These are phyloP conservation scores for Camponotus pennsylvanicus DNA, from an alignment of 1,140 invertebrate genomes.

Conservation along the genomic window DNA sequence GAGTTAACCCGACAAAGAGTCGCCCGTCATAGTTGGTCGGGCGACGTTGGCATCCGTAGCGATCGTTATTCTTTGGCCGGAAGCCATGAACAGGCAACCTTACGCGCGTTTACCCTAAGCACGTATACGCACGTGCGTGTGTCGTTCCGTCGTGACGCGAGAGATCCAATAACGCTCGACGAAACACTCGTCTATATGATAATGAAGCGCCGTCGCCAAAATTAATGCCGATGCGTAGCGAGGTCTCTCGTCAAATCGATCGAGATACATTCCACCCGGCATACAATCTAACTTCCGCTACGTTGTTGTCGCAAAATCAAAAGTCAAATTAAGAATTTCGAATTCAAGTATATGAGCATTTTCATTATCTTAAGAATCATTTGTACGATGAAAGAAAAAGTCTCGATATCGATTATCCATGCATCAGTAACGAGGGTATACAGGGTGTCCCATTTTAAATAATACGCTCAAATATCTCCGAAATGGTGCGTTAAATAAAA, in stretches of 20 bases:
- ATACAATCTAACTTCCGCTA: conserved; percentile 64
- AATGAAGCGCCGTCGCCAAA: conserved; percentile 78
- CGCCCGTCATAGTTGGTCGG: conserved; percentile 46
- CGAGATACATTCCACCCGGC: conserved; percentile 71
- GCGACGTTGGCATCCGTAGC: conserved; percentile 8
- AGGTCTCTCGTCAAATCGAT: conserved; percentile 73
- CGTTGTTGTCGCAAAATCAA: conserved; percentile 56
- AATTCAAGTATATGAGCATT: conserved; percentile 21
- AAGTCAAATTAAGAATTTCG: conserved; percentile 44
- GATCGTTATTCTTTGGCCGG: conserved; percentile 75
- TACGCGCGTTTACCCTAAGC: conserved; percentile 75
- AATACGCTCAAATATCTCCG: too few relatives aligned
- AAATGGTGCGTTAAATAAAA: too few relatives aligned
- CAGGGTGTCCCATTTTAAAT: too few relatives aligned
- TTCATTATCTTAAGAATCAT: conserved; percentile 29
- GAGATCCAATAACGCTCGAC: conserved; percentile 79
- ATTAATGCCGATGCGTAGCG: conserved; percentile 78
- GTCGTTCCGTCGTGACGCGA: conserved; percentile 69
- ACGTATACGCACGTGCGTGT: conserved; percentile 79
- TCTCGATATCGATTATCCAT: neutral
- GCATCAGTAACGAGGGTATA: neutral
- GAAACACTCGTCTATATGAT: conserved; percentile 83
- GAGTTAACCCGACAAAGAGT: conserved; percentile 61
- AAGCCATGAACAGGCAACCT: conserved; percentile 71
- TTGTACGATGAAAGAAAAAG: neutral